Evolutionary conservation across 2,113 vertebrate species (phyloP), one percentile per base, ranked within the genome.

Genomic region (Cepphus grylle): DNA sequence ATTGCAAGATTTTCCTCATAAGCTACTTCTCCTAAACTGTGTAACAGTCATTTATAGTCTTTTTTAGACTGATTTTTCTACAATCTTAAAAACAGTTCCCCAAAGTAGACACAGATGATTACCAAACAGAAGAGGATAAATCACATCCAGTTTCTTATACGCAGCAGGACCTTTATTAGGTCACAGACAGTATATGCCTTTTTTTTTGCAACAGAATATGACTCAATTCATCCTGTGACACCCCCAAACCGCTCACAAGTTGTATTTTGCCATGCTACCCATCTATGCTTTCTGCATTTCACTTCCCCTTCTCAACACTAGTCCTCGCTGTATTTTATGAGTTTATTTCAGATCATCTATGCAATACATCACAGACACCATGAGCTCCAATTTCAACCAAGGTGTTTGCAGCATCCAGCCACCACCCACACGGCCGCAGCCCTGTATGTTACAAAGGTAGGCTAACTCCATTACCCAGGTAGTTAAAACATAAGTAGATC

Each of bases 341-440:
- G 27, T 16, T 30, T 7, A 78, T 67, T 94, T 87, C 32, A 40
- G 42, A 62, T 47, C 12, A 66, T 11, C 59, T 43, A 6, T 25
- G 11, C 42, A 17, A 70, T 2, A 65, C 5, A 27, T 5, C 17
- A n/a, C 3, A 58, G 42, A 55, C 2, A 6, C 7, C 3, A 11
- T 1, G 1, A 76, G 40, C 23, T 19, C 27, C 10, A 56, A 0
- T 66, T 73, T 67, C 63, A 83, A 21, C 11, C 30, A 63, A 73
- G 21, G 16, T 50, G 17, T 19, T 38, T 58, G 61, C 19, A 90
- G 53, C 26, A 67, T 5, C 61, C 49, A 16, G 38, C n/a, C 42
- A 30, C n/a, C 3, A 2, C 36, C 29, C 30, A 34, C 1, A 0
- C 1, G 5, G 22, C 6, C 32, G 78, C 63, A 73, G 11, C 5